Evolutionary conservation across 2,797 vertebrate species (phyloP).

Genomic region (Melanotaenia parkinsoni): DNA sequence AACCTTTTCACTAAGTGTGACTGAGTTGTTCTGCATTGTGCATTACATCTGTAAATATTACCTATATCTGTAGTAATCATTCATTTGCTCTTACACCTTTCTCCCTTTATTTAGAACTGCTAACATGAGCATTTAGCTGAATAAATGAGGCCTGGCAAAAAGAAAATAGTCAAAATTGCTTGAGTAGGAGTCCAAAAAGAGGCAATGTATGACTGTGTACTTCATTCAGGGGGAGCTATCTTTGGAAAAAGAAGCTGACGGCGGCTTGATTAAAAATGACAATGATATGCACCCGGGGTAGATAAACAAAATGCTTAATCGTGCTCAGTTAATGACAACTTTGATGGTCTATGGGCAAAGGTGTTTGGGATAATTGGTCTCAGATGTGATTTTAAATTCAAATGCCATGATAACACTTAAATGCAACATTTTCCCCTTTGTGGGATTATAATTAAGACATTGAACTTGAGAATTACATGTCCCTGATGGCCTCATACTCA

Average conservation of each 20-base stretch:
- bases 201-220: conserved; percentile 8
- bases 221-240: conserved; percentile 13
- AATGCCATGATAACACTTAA: conserved; percentile 58
- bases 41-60: no score
- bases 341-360: conserved; percentile 44
- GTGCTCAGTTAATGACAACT: conserved; percentile 62
- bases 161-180: conserved; percentile 4
- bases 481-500: conserved; percentile 1
- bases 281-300: conserved; percentile 62
- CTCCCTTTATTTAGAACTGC: conserved; percentile 39
- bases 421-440: conserved; percentile 38
- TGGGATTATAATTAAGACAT: conserved; percentile 26
- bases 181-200: conserved; percentile 6
- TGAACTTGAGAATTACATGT: conserved; percentile 15
- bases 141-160: neutral
- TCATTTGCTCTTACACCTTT: conserved; percentile 50
- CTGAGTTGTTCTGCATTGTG: no score
- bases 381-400: conserved; percentile 71
- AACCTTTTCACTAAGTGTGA: no score
- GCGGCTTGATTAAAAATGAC: conserved; percentile 67
- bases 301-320: conserved; percentile 74
- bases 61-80: conserved; percentile 18
- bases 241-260: conserved; percentile 39
- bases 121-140: conserved; percentile 25
- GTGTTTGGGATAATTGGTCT: conserved; percentile 72